Conservation (phyloP, 2,888 invertebrate species). For the Cyaniris semiargus region DNA sequence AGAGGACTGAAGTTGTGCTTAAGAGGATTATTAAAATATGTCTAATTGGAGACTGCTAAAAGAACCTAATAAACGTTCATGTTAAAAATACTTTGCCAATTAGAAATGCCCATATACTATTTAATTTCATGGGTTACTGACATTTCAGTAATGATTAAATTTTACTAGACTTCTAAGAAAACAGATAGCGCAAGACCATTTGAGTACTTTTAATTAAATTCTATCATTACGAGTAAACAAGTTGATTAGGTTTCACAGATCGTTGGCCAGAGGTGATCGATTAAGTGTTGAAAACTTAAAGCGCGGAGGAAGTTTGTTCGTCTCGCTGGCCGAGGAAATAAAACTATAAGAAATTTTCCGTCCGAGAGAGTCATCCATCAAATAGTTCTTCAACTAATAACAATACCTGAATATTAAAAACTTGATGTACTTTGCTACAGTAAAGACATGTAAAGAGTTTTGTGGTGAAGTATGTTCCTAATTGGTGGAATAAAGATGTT, state of each 20-base stretch:
- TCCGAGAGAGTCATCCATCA: slow-evolving; percentile 67
- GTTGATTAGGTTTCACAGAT: slow-evolving; percentile 53
- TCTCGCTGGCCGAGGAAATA: slow-evolving; percentile 61
- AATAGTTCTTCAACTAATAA: slow-evolving; percentile 50
- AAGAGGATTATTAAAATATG: neutral
- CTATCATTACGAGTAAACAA: slow-evolving; percentile 28
- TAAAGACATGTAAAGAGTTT: neutral
- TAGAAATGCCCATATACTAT: neutral
- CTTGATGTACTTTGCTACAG: neutral
- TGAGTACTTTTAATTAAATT: neutral
- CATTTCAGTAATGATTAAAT: neutral
- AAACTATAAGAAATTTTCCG: slow-evolving; percentile 60
- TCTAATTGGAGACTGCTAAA: no score
- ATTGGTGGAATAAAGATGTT: neutral
- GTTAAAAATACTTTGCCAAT: neutral
- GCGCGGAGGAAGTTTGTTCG: slow-evolving; percentile 63
- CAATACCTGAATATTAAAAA: slow-evolving; percentile 35
- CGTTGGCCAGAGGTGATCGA: slow-evolving; percentile 67
- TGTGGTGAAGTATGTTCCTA: slow-evolving; percentile 4
- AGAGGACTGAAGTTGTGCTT: neutral
- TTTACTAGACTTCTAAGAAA: neutral
- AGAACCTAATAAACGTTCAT: no score
- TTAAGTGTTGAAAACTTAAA: slow-evolving; percentile 64
- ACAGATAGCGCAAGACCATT: neutral
- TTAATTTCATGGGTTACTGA: neutral